Conservation (phyloP, 2,113 vertebrate genomes). For the Amblyornis subalaris region DNA sequence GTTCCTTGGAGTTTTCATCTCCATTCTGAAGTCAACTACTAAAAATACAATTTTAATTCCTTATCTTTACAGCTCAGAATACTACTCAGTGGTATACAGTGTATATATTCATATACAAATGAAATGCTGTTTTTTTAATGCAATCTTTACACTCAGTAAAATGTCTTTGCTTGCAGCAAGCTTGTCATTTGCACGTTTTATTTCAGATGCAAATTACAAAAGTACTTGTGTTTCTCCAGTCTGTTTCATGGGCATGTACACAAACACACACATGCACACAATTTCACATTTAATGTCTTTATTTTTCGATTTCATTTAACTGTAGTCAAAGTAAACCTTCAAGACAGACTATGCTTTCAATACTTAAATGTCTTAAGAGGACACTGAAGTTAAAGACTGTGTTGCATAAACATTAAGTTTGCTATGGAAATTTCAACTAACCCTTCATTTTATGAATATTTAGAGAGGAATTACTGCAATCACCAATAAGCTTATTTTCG, state of each 20-base stretch:
- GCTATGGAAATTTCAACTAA: not conserved
- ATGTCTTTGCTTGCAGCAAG: not conserved
- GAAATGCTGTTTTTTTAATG: not conserved
- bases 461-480: not conserved
- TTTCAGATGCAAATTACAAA: not conserved
- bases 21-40: not conserved
- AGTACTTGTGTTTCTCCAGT: not conserved
- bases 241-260: not conserved
- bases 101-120: too few species aligned
- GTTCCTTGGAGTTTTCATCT: not conserved
- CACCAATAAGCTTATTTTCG: not conserved
- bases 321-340: not conserved
- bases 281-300: not conserved
- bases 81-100: not conserved
- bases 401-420: not conserved
- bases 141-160: not conserved
- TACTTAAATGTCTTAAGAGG: not conserved
- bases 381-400: not conserved
- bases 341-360: not conserved
- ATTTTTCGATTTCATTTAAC: not conserved
- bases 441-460: not conserved
- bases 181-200: not conserved
- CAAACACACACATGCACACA: not conserved
- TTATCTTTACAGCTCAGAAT: not conserved
- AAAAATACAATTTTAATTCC: not conserved